These are phyloP conservation scores for Eulacestoma nigropectus DNA, from an alignment of 2,113 vertebrate genomes.

Conservation along the genomic window DNA sequence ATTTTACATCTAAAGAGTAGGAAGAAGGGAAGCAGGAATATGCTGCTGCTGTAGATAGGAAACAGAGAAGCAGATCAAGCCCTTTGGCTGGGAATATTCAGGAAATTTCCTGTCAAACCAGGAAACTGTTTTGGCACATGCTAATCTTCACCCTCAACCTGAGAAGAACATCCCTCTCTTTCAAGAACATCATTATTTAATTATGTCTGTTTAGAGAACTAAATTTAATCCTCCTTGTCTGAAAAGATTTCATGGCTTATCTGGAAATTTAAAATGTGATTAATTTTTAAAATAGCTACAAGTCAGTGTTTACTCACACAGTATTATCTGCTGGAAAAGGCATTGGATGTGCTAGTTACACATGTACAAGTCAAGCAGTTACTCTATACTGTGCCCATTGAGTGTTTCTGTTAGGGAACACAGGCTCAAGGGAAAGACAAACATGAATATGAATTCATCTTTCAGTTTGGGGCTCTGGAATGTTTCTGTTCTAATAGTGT, in stretches of 20 bases:
- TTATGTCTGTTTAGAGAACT: neutral
- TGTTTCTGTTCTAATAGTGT: constrained; percentile 56
- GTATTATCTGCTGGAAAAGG: neutral
- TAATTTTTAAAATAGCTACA: neutral
- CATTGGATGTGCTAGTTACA: neutral
- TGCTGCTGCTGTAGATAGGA: neutral
- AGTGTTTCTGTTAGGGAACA: neutral
- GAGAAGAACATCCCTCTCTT: neutral
- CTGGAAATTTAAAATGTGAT: neutral
- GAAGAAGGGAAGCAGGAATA: neutral
- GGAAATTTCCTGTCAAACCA: neutral
- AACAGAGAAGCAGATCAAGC: neutral
- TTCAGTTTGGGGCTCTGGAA: constrained; percentile 44
- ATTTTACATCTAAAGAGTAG: neutral
- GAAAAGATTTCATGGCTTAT: neutral
- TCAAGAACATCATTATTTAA: neutral
- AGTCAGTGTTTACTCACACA: neutral
- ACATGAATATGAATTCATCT: constrained; percentile 35
- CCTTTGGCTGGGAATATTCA: neutral
- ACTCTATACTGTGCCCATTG: neutral
- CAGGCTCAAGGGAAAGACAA: constrained; percentile 11
- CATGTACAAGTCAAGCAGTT: neutral
- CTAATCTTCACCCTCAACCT: neutral
- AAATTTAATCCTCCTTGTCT: neutral
- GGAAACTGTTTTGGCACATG: neutral